Conservation (phyloP, 2,797 vertebrate genomes). For the Aotus griseimembra region DNA sequence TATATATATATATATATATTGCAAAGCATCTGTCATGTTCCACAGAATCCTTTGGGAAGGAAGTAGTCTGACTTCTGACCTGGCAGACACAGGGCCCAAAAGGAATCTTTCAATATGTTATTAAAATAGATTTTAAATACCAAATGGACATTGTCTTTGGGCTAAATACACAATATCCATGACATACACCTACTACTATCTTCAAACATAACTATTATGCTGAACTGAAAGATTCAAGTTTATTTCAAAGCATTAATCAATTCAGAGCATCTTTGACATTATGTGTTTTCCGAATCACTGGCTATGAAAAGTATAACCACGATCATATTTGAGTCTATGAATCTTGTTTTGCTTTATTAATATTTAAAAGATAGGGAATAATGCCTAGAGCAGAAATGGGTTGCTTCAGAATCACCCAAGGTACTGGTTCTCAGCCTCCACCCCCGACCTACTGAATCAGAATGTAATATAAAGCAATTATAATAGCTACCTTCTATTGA, state of each 20-base stretch:
- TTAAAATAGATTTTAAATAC: not conserved
- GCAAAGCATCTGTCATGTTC: not conserved
- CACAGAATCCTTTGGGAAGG: not conserved
- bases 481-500: not conserved
- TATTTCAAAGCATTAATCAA: slow-evolving; percentile 32
- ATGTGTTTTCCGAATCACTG: not conserved
- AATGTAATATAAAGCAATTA: not conserved
- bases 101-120: not conserved
- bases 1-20: too few species aligned
- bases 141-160: not conserved
- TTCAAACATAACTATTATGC: not conserved
- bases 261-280: not conserved
- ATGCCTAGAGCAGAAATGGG: not conserved
- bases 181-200: not conserved
- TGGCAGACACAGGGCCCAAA: not conserved
- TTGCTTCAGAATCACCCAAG: not conserved
- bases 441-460: not conserved
- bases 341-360: not conserved
- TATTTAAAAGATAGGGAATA: not conserved
- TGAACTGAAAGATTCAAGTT: slow-evolving; percentile 5
- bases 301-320: not conserved
- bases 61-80: not conserved
- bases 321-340: not conserved
- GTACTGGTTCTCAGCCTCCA: not conserved
- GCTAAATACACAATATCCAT: not conserved